Evolutionary conservation across 2,888 invertebrate species (phyloP).

Genomic region (Limnephilus lunatus): DNA sequence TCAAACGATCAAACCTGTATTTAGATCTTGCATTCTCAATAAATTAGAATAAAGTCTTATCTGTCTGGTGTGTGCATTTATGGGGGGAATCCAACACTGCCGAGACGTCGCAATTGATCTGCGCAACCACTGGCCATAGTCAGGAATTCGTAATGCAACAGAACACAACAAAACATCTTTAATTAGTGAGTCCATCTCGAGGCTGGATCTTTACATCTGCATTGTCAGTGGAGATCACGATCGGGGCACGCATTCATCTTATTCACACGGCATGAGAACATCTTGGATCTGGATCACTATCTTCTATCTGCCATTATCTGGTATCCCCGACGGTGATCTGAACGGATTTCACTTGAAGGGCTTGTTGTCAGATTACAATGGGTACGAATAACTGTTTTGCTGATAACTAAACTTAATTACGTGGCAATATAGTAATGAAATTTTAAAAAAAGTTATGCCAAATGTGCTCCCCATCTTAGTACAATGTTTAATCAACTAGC

Average conservation of each 20-base stretch:
- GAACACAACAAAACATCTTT: conserved; percentile 48
- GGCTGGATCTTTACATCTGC: conserved; percentile 49
- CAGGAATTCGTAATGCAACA: conserved; percentile 29
- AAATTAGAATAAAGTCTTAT: neutral
- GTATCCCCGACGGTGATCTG: neutral
- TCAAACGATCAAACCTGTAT: neutral
- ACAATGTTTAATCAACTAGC: no score
- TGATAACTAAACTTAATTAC: neutral
- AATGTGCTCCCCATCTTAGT: no score
- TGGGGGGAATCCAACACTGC: neutral
- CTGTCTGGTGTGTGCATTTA: neutral
- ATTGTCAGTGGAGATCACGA: conserved; percentile 53
- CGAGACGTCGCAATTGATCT: neutral
- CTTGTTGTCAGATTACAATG: neutral
- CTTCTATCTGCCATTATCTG: neutral
- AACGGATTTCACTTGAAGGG: neutral
- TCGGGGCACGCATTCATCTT: conserved; percentile 62
- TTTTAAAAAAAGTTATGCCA: neutral
- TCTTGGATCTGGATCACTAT: conserved; percentile 2
- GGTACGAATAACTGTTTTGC: neutral
- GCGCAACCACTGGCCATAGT: neutral
- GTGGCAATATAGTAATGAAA: neutral
- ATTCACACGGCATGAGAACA: conserved; percentile 63
- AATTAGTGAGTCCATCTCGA: conserved; percentile 45
- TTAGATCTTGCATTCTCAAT: neutral